Evolutionary conservation across 35 echinoderm and acorn worm genomes (phyloP).

Genomic region (Apostichopus parvimensis): DNA sequence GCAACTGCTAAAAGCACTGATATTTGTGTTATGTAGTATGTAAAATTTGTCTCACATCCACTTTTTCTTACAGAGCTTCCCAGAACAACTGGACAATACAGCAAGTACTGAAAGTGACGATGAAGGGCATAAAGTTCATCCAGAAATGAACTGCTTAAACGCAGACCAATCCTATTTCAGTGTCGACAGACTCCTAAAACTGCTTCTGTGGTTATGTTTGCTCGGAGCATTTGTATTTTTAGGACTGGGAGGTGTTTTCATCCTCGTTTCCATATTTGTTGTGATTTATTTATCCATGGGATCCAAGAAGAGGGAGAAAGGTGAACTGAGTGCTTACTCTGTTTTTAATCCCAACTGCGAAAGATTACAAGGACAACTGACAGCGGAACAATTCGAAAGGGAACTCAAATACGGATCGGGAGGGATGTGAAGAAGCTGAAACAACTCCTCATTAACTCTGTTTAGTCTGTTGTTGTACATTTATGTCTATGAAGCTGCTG

Average conservation of each 20-base stretch:
- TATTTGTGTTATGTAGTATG: too few relatives aligned
- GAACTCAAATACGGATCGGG: conserved; percentile 76
- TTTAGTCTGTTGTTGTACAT: too few relatives aligned
- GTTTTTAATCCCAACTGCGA: conserved; percentile 98
- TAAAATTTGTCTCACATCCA: too few relatives aligned
- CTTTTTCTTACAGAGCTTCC: too few relatives aligned
- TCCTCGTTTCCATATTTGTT: conserved; percentile 74
- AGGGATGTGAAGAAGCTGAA: neutral
- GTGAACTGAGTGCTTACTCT: conserved; percentile 95
- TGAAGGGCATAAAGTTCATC: neutral
- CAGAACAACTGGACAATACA: too few relatives aligned
- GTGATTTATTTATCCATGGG: conserved; percentile 83
- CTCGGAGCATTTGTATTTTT: conserved; percentile 73
- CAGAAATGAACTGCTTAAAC: neutral
- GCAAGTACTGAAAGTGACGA: too few relatives aligned
- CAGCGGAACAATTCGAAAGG: conserved; percentile 93
- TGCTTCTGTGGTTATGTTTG: conserved; percentile 72
- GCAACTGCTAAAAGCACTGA: too few relatives aligned
- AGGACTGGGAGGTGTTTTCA: conserved; percentile 77
- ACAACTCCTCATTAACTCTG: neutral
- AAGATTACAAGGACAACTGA: conserved; percentile 84
- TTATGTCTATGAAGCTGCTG: too few relatives aligned
- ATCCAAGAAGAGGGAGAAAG: conserved; percentile 40
- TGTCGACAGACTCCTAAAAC: conserved; percentile 54
- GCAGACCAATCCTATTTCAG: neutral